phyloP scores from a whole-genome alignment of 2,888 invertebrate genomes.

The Nipponacmea schrenckii region DNA sequence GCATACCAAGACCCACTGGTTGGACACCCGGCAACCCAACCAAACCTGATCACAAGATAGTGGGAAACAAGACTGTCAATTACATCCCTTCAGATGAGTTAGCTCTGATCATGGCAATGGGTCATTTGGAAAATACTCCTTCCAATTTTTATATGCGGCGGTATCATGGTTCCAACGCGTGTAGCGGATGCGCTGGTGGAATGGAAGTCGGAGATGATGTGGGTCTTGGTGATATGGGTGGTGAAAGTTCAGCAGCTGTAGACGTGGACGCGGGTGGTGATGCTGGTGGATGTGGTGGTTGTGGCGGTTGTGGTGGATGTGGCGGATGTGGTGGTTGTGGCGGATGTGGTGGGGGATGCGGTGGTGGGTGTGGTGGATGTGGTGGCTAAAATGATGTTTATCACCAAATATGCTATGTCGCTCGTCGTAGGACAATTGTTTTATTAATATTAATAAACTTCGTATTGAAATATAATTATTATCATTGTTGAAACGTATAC shows the following conservation, averaged over 20 bases:
- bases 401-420: no score
- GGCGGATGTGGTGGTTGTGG: not conserved
- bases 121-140: constrained; percentile 66
- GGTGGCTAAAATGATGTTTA: not conserved
- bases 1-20: constrained; percentile 66
- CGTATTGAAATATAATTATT: no score
- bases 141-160: constrained; percentile 60
- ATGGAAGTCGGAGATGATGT: not conserved
- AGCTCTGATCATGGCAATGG: constrained; percentile 68
- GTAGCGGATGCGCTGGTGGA: constrained; percentile 47
- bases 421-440: no score
- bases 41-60: constrained; percentile 20
- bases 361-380: not conserved
- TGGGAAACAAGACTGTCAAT: constrained; percentile 27
- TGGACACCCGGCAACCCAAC: constrained; percentile 31
- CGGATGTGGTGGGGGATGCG: not conserved
- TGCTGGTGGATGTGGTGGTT: not conserved
- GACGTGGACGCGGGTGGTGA: not conserved
- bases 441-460: no score
- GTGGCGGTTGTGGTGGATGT: not conserved
- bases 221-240: not conserved
- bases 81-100: constrained; percentile 58
- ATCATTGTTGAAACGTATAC: no score
- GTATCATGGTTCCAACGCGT: constrained; percentile 43
- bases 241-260: not conserved